These are phyloP conservation scores for Atlantisia rogersi DNA, from an alignment of 2,113 vertebrate species.

Conservation along the genomic window DNA sequence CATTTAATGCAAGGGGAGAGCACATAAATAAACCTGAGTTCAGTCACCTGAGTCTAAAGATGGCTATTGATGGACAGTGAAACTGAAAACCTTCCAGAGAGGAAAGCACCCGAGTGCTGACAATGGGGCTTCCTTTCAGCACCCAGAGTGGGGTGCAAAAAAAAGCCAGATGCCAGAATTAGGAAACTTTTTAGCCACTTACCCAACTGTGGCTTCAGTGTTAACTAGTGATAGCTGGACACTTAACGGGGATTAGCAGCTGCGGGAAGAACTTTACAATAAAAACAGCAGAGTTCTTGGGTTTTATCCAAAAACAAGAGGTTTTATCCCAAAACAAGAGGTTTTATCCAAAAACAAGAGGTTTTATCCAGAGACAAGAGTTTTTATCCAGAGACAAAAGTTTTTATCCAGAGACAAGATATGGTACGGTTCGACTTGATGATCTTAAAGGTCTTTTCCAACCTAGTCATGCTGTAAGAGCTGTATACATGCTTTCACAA, in stretches of 20 bases:
- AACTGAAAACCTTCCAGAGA: not conserved
- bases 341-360: not conserved
- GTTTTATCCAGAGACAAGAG: not conserved
- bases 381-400: not conserved
- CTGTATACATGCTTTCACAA: accelerated
- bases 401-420: too few species aligned
- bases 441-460: too few species aligned
- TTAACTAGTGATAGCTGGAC: not conserved
- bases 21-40: not conserved
- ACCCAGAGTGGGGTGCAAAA: not conserved
- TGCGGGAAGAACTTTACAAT: not conserved
- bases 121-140: not conserved
- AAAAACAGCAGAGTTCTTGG: not conserved
- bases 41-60: not conserved
- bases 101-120: not conserved
- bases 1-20: not conserved
- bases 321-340: not conserved
- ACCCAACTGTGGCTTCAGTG: not conserved
- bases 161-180: not conserved
- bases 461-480: too few species aligned
- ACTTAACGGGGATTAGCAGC: not conserved
- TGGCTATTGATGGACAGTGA: not conserved
- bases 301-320: not conserved
- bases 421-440: too few species aligned
- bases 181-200: not conserved